phyloP scores from a whole-genome alignment of 2,797 vertebrate genomes.

The Phaenicophaeus curvirostris region DNA sequence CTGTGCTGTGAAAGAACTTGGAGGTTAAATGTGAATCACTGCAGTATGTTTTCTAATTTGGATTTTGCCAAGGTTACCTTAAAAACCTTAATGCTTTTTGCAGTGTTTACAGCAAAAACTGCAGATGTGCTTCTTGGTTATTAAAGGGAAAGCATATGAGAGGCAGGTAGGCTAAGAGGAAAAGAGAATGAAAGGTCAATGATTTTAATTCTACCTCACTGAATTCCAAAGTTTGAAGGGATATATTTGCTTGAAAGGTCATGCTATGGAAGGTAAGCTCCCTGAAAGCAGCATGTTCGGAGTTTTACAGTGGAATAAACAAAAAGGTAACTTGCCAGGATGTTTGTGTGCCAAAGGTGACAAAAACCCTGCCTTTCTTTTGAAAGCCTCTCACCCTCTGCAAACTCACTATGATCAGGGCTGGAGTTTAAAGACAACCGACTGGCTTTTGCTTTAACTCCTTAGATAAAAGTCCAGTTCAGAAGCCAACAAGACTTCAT shows the following conservation, averaged over 20 bases:
- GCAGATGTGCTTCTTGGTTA: conserved; percentile 62
- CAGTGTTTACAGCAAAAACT: conserved; percentile 64
- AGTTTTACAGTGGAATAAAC: conserved; percentile 62
- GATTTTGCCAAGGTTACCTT: conserved; percentile 54
- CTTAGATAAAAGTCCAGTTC: conserved; percentile 36
- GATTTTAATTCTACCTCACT: conserved; percentile 70
- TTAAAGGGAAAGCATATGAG: conserved; percentile 50
- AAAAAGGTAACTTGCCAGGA: conserved; percentile 62
- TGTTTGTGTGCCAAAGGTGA: conserved; percentile 71
- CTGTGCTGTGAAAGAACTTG: conserved; percentile 40
- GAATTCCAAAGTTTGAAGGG: conserved; percentile 65
- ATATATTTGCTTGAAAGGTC: conserved; percentile 66
- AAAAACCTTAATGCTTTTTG: conserved; percentile 50
- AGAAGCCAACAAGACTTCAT: conserved; percentile 34
- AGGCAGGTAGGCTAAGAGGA: conserved; percentile 10
- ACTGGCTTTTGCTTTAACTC: conserved; percentile 64
- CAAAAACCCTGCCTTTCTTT: conserved; percentile 39
- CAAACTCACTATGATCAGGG: conserved; percentile 55
- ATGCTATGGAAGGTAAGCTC: conserved; percentile 53
- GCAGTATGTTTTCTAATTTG: conserved; percentile 57
- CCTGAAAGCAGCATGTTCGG: conserved; percentile 27
- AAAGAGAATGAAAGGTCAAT: conserved; percentile 67
- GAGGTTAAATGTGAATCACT: conserved; percentile 65
- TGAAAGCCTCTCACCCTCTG: conserved; percentile 65
- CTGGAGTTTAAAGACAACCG: conserved; percentile 59